Percentiles rank a stretch among this genome's conserved stretches.
These are phyloP conservation scores for Ormyrus labotus DNA, from an alignment of 2,888 invertebrate species.

Conservation along the genomic window DNA sequence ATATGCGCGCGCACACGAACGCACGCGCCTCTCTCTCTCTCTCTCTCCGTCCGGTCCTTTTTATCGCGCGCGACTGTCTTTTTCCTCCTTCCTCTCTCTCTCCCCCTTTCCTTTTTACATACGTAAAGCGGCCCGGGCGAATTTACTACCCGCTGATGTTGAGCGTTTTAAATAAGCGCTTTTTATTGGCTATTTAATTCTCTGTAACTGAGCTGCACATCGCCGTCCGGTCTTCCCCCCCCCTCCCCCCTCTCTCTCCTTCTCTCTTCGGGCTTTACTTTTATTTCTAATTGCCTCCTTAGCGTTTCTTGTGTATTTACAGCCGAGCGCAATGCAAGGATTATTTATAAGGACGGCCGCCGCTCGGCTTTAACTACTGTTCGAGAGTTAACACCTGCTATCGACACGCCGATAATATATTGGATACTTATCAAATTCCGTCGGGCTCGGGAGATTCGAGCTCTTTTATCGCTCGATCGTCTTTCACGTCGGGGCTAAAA, in stretches of 20 bases:
- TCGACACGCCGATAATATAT: slow-evolving; percentile 1
- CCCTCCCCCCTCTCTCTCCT: not conserved
- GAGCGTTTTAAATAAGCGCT: slow-evolving; percentile 20
- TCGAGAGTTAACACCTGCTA: not conserved
- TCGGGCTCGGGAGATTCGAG: no score
- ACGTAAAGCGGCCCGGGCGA: not conserved
- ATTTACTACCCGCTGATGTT: slow-evolving; percentile 19
- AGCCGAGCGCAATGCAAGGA: not conserved
- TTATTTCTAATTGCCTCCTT: not conserved
- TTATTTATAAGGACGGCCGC: not conserved
- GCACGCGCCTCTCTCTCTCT: no score
- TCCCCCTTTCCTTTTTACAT: not conserved
- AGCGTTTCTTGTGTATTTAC: not conserved
- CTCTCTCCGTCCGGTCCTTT: no score
- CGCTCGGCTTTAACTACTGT: not conserved
- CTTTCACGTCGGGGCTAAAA: no score
- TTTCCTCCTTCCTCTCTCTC: not conserved
- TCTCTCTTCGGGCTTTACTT: not conserved
- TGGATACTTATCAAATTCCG: not conserved
- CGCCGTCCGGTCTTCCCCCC: not conserved
- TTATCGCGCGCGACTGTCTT: no score
- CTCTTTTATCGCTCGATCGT: no score
- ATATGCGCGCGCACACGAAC: no score
- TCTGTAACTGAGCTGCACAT: no score
- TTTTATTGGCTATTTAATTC: slow-evolving; percentile 30